Base-by-base conservation (phyloP, 2,113 vertebrate genomes). In the Leucopsar rothschildi region DNA sequence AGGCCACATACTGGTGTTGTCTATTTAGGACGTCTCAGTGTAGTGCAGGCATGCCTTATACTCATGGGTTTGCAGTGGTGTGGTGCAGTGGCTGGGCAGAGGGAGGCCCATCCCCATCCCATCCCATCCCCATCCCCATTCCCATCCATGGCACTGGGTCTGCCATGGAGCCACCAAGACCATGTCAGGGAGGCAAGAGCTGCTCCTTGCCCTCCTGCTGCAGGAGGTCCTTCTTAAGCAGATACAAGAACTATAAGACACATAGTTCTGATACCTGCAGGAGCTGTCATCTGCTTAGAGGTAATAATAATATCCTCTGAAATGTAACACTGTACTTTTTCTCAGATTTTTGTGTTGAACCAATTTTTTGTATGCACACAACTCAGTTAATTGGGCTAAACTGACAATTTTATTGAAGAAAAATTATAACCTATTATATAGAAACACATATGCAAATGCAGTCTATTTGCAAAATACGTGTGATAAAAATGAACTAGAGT, bases 1-100 rank as follows among this genome's bases (percentile, higher is more conserved):
- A 15, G 33, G 40, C 70, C 64, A 68, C 0, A 0, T 24, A 10
- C 29, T 1, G 0, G 24, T 28, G 5, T 27, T 79, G 20, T 3
- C 52, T 45, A 3, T 63, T 78, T 23, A 68, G 78, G 40, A 76
- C 40, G 37, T 35, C 10, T 65, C 35, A 21, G 19, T 8, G 17
- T 71, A n/a, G 52, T 15, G 37, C 79, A 59, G 47, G 9, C 31
- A 18, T 47, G 29, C 10, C 12, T 68, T 39, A 44, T 17, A 33
- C 18, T n/a, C 42, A 4, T 3, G 20, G 40, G 37, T 22, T n/a
- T 72, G 33, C 14, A 42, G 76, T 15, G 15, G 9, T 56, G 25
- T 0, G 0, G 42, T 5, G 6, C 50, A 56, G 25, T 19, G 15
- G 10, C 68, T 65, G 42, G 24, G 53, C 31, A 70, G 65, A 31